A percentile compares a stretch with the other conserved stretches of the same genome.
Conservation (phyloP, 64 coral and sea anemone species). For the Anthopleura sola region DNA sequence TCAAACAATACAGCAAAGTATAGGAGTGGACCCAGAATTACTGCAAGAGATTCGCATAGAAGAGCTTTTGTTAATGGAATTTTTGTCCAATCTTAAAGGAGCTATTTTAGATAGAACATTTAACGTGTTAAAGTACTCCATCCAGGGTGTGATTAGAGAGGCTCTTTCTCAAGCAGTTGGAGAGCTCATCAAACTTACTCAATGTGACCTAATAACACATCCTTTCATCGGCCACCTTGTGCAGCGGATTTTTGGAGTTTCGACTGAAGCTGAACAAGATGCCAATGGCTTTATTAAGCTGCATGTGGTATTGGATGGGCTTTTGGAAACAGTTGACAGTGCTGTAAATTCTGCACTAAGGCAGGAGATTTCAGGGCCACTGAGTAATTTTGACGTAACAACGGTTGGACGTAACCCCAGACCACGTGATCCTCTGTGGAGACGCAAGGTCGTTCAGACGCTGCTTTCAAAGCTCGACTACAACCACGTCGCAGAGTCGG, state of each 20-base stretch:
- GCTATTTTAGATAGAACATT: slow-evolving; percentile 47
- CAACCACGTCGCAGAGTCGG: background rate
- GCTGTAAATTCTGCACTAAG: background rate
- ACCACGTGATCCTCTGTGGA: slow-evolving; percentile 4
- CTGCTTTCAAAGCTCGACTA: slow-evolving; percentile 14
- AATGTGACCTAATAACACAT: background rate
- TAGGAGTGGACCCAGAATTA: background rate
- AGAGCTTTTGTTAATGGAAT: slow-evolving; percentile 20
- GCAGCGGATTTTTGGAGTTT: background rate
- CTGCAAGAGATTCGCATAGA: background rate
- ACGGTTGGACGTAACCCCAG: background rate
- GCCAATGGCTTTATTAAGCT: background rate
- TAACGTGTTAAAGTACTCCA: slow-evolving; percentile 5
- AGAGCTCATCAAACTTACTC: background rate
- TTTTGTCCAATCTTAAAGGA: slow-evolving; percentile 43
- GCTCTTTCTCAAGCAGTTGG: slow-evolving; percentile 23
- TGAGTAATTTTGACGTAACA: background rate
- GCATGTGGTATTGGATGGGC: background rate
- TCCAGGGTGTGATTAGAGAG: slow-evolving; percentile 14
- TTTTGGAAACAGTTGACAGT: background rate
- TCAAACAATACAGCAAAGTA: background rate
- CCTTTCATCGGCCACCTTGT: slow-evolving; percentile 9
- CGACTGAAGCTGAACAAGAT: background rate
- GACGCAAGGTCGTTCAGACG: slow-evolving; percentile 21
- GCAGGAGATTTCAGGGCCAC: slow-evolving; percentile 3